Percentiles rank a stretch among this genome's conserved stretches.
These are phyloP conservation scores for Crotalus viridis DNA, from an alignment of 2,113 vertebrate genomes.

Conservation along the genomic window DNA sequence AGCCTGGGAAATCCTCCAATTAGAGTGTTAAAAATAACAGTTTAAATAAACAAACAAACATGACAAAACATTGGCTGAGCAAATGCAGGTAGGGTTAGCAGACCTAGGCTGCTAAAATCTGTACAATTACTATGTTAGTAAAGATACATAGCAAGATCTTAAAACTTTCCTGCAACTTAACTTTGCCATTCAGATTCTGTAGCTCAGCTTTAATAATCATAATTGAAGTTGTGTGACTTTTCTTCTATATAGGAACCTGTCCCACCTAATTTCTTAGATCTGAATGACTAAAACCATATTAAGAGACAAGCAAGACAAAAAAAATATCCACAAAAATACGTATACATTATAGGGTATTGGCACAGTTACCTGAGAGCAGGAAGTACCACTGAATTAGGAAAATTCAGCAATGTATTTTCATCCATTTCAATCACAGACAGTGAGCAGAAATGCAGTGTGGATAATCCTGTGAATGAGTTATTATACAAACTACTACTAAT, in stretches of 20 bases:
- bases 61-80: no score
- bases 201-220: background rate
- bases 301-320: background rate
- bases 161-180: background rate
- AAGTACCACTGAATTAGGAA: background rate
- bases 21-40: no score
- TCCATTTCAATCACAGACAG: background rate
- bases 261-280: no score
- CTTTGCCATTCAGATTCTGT: background rate
- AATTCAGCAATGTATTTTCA: background rate
- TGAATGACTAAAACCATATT: background rate
- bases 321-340: background rate
- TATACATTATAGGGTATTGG: background rate
- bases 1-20: background rate
- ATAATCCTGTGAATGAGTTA: background rate
- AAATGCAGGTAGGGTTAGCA: no score
- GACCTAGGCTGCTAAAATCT: background rate
- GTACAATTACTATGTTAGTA: background rate
- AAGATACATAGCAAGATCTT: background rate
- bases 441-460: background rate
- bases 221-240: no score
- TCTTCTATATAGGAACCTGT: no score
- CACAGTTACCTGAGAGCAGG: background rate
- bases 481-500: background rate
- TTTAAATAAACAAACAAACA: no score